Evolutionary conservation across 2,888 invertebrate genomes (phyloP).

Genomic region (Oxystoma pomonae): DNA sequence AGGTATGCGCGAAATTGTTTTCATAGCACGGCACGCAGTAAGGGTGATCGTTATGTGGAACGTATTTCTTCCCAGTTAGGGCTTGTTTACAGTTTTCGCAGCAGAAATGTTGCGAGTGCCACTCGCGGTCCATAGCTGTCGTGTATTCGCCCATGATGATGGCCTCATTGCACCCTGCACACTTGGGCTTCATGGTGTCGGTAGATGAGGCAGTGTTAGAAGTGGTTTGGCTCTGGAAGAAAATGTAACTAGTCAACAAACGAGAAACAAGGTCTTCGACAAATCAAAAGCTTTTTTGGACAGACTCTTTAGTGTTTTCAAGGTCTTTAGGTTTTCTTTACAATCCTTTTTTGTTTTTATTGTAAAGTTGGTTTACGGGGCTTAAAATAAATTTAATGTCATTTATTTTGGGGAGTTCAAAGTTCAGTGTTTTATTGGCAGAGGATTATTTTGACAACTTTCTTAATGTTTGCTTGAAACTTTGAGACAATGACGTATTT

Average conservation of each 20-base stretch:
- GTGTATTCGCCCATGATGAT: conserved; percentile 2
- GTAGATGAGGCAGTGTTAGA: neutral
- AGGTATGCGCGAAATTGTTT: neutral
- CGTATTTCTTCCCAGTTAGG: conserved; percentile 1
- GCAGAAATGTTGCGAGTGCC: conserved; percentile 3
- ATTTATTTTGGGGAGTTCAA: too few relatives aligned
- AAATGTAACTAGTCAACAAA: neutral
- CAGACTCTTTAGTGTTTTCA: too few relatives aligned
- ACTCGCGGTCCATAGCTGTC: neutral
- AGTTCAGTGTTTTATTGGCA: too few relatives aligned
- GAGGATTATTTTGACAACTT: too few relatives aligned
- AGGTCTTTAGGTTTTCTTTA: too few relatives aligned
- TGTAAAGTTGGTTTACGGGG: too few relatives aligned
- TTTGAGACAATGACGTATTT: too few relatives aligned
- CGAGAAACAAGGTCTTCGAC: too few relatives aligned
- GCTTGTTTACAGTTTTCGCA: neutral
- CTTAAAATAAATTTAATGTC: too few relatives aligned
- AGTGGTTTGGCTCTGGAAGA: neutral
- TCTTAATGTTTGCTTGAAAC: too few relatives aligned
- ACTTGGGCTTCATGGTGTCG: neutral
- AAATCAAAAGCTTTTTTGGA: too few relatives aligned
- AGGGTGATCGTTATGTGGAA: neutral
- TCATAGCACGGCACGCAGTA: conserved; percentile 2
- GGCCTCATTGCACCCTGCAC: neutral
- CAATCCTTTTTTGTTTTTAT: too few relatives aligned